Conservation (phyloP, 2,888 invertebrate genomes). For the Tuberolachnus salignus region DNA sequence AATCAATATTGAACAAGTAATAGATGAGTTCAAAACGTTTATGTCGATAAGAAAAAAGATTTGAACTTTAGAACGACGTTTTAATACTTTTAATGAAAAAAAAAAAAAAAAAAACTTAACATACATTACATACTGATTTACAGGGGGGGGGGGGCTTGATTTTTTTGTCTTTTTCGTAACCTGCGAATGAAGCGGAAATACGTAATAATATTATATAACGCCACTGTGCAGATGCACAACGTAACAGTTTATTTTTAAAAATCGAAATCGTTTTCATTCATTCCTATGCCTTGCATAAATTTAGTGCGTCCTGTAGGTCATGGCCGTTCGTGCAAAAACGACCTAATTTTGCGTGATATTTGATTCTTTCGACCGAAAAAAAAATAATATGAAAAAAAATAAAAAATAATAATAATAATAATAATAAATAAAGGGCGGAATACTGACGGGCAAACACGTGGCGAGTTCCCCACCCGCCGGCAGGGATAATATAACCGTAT, state of each 20-base stretch:
- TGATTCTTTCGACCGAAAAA: neutral
- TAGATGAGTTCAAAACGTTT: too few relatives aligned
- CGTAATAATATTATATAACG: neutral
- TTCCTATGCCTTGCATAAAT: neutral
- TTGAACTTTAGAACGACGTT: too few relatives aligned
- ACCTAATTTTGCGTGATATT: constrained; percentile 12
- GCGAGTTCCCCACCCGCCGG: constrained; percentile 4
- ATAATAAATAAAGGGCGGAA: constrained; percentile 37
- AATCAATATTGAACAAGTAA: too few relatives aligned
- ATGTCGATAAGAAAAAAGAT: too few relatives aligned
- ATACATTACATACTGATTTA: too few relatives aligned
- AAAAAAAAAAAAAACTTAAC: too few relatives aligned
- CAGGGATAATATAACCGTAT: too few relatives aligned
- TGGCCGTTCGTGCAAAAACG: constrained; percentile 19
- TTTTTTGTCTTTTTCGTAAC: too few relatives aligned
- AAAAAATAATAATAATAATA: too few relatives aligned
- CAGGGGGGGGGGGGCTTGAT: too few relatives aligned
- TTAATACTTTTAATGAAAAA: too few relatives aligned
- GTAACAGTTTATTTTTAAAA: neutral
- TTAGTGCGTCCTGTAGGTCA: neutral
- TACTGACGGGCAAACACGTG: neutral
- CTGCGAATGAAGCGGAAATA: neutral
- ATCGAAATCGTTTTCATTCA: constrained; percentile 41
- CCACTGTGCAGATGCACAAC: neutral
- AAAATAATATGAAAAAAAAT: too few relatives aligned